Base-by-base conservation (phyloP, 2,888 invertebrate species). In the Caenorhabditis sp. region DNA sequence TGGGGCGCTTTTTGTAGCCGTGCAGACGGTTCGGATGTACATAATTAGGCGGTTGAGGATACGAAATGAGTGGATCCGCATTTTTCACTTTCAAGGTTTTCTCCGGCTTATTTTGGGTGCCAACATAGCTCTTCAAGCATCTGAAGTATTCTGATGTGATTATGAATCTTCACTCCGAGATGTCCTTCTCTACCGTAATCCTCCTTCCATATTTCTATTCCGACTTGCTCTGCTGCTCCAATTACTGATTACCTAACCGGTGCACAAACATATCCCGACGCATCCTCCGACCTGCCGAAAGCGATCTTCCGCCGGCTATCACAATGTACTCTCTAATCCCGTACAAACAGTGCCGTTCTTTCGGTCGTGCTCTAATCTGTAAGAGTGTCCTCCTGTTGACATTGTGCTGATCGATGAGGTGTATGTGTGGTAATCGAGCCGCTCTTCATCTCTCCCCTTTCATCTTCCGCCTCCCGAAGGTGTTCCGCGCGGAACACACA, bases 321-420 rank as follows among this genome's bases (percentile, higher is more conserved):
- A 48, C 56, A 66, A 41, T 58, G 58, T 32, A 50, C 41, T 39
- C 58, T 35, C 27, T 63, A 53, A 55, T 56, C 41, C 50, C 48
- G 37, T 45, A 26, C 59, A 70, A 70, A 70, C 70, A 70, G n/a
- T 45, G 17, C 11, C 22, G 17, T 37, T 50, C 22, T 53, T 61
- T 61, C 17, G 48, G 61, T 45, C 32, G 46, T 45, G 59, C 70
- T 70, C 70, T 70, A 70, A 70, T 70, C 70, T 70, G 70, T 70
- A 70, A 70, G 70, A 70, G 70, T 70, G 70, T 70, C 70, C 70
- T 70, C 59, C 70, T 70, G 70, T 70, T 70, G 70, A 70, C 70
- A 70, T 70, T 70, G 70, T 39, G 26, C 70, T 70, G 70, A 70
- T 70, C 52, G 70, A 70, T 70, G 70, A 70, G 48, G 59, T 70